These are phyloP conservation scores for Sceliomorpha sp. DNA, from an alignment of 2,888 invertebrate species.

Conservation along the genomic window DNA sequence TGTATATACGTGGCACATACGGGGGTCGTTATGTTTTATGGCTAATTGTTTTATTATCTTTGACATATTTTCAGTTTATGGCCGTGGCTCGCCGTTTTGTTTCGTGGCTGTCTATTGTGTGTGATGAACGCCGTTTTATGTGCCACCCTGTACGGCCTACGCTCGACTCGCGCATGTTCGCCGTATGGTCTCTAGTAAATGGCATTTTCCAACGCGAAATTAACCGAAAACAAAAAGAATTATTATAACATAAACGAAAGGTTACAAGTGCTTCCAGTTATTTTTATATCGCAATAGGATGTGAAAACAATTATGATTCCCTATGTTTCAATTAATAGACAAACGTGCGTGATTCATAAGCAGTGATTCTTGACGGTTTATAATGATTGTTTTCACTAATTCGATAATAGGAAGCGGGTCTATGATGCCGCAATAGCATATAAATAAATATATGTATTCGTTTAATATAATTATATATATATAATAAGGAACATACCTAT, in stretches of 20 bases:
- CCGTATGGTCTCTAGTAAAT: conserved; percentile 40
- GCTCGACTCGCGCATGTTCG: conserved; percentile 45
- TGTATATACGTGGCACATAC: conserved; percentile 66
- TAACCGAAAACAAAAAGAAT: conserved; percentile 26
- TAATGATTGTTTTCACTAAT: too few species aligned
- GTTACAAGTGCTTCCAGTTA: not conserved
- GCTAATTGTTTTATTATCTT: conserved; percentile 81
- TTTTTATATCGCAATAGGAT: not conserved
- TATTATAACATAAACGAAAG: conserved; percentile 18
- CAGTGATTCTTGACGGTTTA: too few species aligned
- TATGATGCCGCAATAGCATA: too few species aligned
- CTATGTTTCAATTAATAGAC: too few species aligned
- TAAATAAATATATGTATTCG: too few species aligned
- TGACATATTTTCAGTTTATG: conserved; percentile 80
- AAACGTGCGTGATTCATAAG: too few species aligned
- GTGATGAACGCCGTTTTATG: conserved; percentile 77
- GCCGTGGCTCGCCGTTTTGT: conserved; percentile 74
- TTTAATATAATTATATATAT: too few species aligned
- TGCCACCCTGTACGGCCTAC: conserved; percentile 63
- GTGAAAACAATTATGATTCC: not conserved
- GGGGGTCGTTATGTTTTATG: conserved; percentile 80
- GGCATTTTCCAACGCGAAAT: conserved; percentile 39
- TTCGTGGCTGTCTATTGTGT: conserved; percentile 78
- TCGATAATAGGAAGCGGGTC: too few species aligned
- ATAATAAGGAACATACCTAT: too few species aligned